phyloP scores from a whole-genome alignment of 2,888 invertebrate genomes.

The Chouioia cunea region DNA sequence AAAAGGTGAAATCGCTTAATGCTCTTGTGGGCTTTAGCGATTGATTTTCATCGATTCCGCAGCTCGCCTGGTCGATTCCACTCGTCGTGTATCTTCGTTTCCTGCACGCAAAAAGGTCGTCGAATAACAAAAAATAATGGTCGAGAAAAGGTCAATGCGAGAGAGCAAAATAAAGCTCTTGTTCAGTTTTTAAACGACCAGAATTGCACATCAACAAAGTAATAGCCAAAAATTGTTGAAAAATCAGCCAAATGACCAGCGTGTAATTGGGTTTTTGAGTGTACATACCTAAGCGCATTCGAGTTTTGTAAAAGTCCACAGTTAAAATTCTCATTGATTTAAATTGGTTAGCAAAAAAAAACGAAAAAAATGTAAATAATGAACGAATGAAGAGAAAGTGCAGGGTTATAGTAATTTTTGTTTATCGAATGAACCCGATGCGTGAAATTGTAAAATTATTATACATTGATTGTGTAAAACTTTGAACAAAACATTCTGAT shows the following conservation, averaged over 20 bases:
- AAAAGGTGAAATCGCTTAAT: constrained; percentile 40
- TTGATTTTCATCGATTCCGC: constrained; percentile 31
- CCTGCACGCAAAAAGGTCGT: constrained; percentile 13
- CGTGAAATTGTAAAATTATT: background rate
- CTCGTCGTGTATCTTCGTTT: constrained; percentile 31
- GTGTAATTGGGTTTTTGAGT: background rate
- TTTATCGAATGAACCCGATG: constrained; percentile 17
- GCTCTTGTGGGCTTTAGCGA: constrained; percentile 24
- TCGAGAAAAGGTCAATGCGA: background rate
- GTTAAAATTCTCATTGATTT: constrained; percentile 29
- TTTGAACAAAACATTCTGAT: too few species aligned
- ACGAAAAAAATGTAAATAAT: background rate
- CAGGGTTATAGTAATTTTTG: constrained; percentile 9
- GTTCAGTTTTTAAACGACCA: constrained; percentile 28
- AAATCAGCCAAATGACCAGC: constrained; percentile 38
- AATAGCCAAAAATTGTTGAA: constrained; percentile 27
- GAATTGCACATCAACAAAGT: background rate
- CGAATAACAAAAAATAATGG: constrained; percentile 18
- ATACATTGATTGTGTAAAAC: too few species aligned
- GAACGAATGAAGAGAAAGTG: background rate
- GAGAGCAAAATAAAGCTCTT: constrained; percentile 39
- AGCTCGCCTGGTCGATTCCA: constrained; percentile 27
- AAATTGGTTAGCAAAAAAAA: constrained; percentile 2
- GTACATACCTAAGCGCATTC: background rate
- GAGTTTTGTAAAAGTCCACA: constrained; percentile 8